A percentile compares a stretch with the other conserved stretches of the same genome.
These are phyloP conservation scores for Laupala kohalensis DNA, from an alignment of 1,140 invertebrate genomes.

Conservation along the genomic window DNA sequence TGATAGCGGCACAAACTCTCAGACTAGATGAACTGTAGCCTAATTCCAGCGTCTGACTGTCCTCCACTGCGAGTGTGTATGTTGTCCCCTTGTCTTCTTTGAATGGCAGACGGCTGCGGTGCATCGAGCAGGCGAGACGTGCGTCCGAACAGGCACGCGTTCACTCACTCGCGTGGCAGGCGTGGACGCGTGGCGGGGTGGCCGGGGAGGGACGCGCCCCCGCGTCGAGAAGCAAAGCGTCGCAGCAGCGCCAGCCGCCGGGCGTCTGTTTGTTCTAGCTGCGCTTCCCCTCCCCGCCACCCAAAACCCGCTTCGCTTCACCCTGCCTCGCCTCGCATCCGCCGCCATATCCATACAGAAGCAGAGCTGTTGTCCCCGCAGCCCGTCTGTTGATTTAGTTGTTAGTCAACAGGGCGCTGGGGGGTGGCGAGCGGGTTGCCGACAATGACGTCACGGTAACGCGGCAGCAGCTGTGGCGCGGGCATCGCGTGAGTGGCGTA, in stretches of 20 bases:
- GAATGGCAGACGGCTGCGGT: too few relatives aligned
- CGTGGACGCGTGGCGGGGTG: background rate
- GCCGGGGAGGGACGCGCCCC: too few relatives aligned
- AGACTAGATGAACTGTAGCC: too few relatives aligned
- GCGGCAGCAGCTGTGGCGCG: too few relatives aligned
- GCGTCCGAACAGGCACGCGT: too few relatives aligned
- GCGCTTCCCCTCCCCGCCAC: too few relatives aligned
- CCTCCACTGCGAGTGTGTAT: too few relatives aligned
- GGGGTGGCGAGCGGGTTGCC: background rate
- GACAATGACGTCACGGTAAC: background rate
- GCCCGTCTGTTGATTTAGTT: background rate
- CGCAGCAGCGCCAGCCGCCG: background rate
- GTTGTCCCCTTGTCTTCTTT: too few relatives aligned
- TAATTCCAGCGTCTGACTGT: too few relatives aligned
- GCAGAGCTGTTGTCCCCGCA: background rate
- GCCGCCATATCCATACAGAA: background rate
- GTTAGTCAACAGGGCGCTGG: background rate
- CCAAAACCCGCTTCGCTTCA: background rate
- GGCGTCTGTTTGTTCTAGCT: background rate
- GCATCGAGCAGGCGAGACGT: background rate
- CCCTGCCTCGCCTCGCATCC: too few relatives aligned
- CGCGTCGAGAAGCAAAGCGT: background rate
- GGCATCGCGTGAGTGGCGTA: background rate
- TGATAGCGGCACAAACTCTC: too few relatives aligned
- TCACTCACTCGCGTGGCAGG: too few relatives aligned